Evolutionary conservation across 2,797 vertebrate species (phyloP).

Genomic region (Apogon hyalosoma): DNA sequence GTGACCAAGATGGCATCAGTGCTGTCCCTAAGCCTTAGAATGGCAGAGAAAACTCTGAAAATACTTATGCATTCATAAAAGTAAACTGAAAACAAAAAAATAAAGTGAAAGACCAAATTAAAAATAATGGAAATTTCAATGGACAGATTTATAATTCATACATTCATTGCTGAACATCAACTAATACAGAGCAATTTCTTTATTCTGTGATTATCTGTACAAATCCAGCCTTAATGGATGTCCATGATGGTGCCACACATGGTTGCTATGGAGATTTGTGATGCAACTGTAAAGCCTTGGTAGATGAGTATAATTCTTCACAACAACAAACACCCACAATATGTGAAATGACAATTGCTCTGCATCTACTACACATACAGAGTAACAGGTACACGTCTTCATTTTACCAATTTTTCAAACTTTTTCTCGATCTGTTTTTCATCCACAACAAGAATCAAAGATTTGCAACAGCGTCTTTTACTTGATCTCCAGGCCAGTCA

Average conservation of each 20-base stretch:
- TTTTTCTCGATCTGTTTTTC: not conserved
- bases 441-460: not conserved
- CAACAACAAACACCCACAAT: constrained; percentile 55
- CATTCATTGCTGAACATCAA: too few species aligned
- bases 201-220: constrained; percentile 22
- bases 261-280: constrained; percentile 56
- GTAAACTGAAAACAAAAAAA: too few species aligned
- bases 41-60: too few species aligned
- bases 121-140: not conserved
- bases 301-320: constrained; percentile 16
- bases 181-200: not conserved
- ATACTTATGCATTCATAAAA: too few species aligned
- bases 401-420: not conserved
- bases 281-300: constrained; percentile 43
- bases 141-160: not conserved
- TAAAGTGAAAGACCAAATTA: too few species aligned
- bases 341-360: constrained; percentile 21
- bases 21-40: too few species aligned
- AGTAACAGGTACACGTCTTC: constrained; percentile 37
- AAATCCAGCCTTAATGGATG: constrained; percentile 11
- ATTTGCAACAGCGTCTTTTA: constrained; percentile 9
- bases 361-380: constrained; percentile 12
- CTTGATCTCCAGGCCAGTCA: constrained; percentile 43
- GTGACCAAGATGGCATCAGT: too few species aligned
- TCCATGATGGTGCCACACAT: constrained; percentile 25